Evolutionary conservation across 2,797 vertebrate species (phyloP), one percentile per base, ranked within the genome.

Genomic region (Hylomyscus alleni): DNA sequence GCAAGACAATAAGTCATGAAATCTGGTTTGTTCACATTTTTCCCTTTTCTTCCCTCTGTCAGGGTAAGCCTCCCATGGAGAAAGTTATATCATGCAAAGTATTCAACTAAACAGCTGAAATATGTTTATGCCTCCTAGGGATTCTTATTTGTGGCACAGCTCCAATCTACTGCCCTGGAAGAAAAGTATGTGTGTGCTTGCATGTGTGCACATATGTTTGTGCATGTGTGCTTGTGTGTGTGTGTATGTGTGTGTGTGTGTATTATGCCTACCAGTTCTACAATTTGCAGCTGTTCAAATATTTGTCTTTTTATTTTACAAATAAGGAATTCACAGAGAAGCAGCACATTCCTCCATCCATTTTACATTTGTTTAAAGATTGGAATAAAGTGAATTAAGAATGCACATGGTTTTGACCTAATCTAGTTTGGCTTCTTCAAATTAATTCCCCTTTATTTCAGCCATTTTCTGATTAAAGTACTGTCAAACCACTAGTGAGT

Each of bases 1-100:
- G 97, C 97, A 88, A 97, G 97, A 97, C 95, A 98, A 98, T 98
- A 98, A 98, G 98, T 98, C 97, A 98, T 62, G 93, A 95, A 97
- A 98, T 98, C 99, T 98, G 98, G 99, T 99, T 99, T 97, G 97
- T 97, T 98, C 97, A 97, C 99, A 99, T 99, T 98, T 98, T 99
- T 98, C 97, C 96, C 98, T 98, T 98, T 98, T 98, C 97, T 98
- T 97, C 93, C 81, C 81, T 78, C 92, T 98, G 97, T 98, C 98
- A 98, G 96, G 97, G 95, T 97, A 98, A 98, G 97, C 98, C 98
- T 98, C 98, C 98, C 98, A 97, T 98, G 54, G 98, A 98, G 99
- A 98, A 97, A 97, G 98, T 98, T 98, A 97, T 96, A 14, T 97
- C 98, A 97, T 89, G 97, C 96, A 94, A 98, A 94, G 94, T 97